phyloP scores from a whole-genome alignment of 2,888 invertebrate species.

The Marasmarcha lunaedactyla region DNA sequence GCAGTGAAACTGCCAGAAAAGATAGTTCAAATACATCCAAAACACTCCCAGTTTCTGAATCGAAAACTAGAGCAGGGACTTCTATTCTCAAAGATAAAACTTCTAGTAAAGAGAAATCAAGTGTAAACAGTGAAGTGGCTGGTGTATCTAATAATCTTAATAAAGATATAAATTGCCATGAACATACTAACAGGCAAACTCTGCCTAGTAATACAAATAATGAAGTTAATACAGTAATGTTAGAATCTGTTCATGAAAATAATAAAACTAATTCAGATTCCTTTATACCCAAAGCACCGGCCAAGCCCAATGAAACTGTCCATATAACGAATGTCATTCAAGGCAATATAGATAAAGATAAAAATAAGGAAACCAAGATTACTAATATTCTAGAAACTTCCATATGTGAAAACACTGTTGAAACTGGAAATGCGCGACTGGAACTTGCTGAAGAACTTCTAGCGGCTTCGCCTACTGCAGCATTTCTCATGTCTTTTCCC shows the following conservation, averaged over 20 bases:
- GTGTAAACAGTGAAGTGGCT: neutral
- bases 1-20: constrained; percentile 10
- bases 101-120: constrained; percentile 1
- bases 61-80: neutral
- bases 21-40: constrained; percentile 3
- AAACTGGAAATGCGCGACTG: constrained; percentile 68
- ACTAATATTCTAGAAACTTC: constrained; percentile 46
- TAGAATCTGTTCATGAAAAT: no score
- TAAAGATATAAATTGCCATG: neutral
- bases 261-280: no score
- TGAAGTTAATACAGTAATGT: constrained; percentile 11
- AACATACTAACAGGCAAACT: neutral
- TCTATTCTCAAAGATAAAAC: neutral
- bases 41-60: constrained; percentile 3
- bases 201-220: constrained; percentile 8
- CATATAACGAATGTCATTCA: constrained; percentile 18
- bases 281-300: no score
- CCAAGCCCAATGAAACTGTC: no score
- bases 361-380: constrained; percentile 47
- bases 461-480: constrained; percentile 79
- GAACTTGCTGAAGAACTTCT: constrained; percentile 67
- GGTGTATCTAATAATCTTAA: neutral
- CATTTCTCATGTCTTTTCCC: constrained; percentile 81
- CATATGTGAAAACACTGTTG: constrained; percentile 49
- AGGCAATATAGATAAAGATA: constrained; percentile 21